Base-by-base conservation (phyloP, 2,888 invertebrate genomes). In the Microchrysa polita region DNA sequence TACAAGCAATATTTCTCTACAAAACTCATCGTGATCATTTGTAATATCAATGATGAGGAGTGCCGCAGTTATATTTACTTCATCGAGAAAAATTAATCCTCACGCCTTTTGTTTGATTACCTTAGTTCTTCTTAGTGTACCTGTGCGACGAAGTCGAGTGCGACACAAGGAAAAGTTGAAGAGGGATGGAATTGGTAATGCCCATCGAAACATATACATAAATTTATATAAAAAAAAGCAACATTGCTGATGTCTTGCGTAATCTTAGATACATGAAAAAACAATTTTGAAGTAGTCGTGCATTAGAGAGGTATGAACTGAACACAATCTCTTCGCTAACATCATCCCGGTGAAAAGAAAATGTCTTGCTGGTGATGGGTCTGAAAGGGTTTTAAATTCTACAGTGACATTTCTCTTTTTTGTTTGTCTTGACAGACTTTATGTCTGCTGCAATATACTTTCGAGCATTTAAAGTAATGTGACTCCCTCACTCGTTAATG, bases 71-170 rank as follows among this genome's bases (percentile, higher is more conserved):
- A 40, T 27, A 55, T 48, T 71, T 34, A 34, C 27, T 34, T 34
- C 27, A 34, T 60, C 57, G 22, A 74, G 27, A 74, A 73, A 69
- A 69, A 74, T 48, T 74, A 74, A 74, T 74, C 74, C 74, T 74
- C 74, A 74, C 74, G 74, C 74, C 74, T 73, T 74, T 74, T 74
- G 69, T 74, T 59, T 60, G 42, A 42, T 44, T 72, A 60, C 60
- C 60, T 72, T n/a, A n/a, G n/a, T n/a, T n/a, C n/a, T n/a, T n/a
- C n/a, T n/a, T n/a, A n/a, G n/a, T n/a, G n/a, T n/a, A n/a, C n/a
- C n/a, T n/a, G n/a, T n/a, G n/a, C n/a, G n/a, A n/a, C n/a, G n/a
- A n/a, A n/a, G n/a, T n/a, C n/a, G n/a, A n/a, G 60, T 34, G 27
- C n/a, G 18, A 42, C 16, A 57, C 16, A 48, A 34, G 27, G n/a